Evolutionary conservation across 2,888 invertebrate species (phyloP).

Genomic region (Proisotoma minuta): DNA sequence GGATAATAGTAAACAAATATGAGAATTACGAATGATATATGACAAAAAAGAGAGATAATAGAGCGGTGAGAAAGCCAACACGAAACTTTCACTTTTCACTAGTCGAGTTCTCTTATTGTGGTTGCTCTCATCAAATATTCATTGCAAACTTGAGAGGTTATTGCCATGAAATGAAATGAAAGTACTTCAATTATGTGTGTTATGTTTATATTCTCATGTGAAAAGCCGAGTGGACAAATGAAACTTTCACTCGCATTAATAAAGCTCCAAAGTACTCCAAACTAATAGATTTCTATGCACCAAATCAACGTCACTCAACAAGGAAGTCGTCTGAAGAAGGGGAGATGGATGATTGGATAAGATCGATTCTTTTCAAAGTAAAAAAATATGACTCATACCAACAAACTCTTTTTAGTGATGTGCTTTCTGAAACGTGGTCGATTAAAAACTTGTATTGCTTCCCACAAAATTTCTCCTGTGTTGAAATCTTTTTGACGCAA

Average conservation of each 20-base stretch:
- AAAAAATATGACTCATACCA: conserved; percentile 33
- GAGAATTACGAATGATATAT: no score
- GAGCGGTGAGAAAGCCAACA: no score
- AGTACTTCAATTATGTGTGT: no score
- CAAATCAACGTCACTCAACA: no score
- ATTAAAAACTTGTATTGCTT: conserved; percentile 45
- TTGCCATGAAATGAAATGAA: neutral
- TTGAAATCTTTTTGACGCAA: conserved; percentile 45
- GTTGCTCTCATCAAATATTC: conserved; percentile 7
- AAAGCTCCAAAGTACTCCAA: no score
- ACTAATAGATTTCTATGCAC: no score
- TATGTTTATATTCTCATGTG: no score
- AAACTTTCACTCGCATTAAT: no score
- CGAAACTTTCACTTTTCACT: neutral
- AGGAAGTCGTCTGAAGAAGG: no score
- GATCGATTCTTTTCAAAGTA: neutral
- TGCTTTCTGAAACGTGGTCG: conserved; percentile 43
- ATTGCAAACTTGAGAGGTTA: conserved; percentile 6
- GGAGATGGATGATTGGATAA: conserved; percentile 1
- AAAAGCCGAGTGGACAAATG: no score
- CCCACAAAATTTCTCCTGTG: conserved; percentile 44
- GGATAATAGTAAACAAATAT: no score
- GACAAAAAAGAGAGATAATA: no score
- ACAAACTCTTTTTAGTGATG: conserved; percentile 44
- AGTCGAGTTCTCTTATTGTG: neutral